A percentile compares a stretch with the other conserved stretches of the same genome.
phyloP scores from a whole-genome alignment of 2,113 vertebrate species.

The Corapipo altera region DNA sequence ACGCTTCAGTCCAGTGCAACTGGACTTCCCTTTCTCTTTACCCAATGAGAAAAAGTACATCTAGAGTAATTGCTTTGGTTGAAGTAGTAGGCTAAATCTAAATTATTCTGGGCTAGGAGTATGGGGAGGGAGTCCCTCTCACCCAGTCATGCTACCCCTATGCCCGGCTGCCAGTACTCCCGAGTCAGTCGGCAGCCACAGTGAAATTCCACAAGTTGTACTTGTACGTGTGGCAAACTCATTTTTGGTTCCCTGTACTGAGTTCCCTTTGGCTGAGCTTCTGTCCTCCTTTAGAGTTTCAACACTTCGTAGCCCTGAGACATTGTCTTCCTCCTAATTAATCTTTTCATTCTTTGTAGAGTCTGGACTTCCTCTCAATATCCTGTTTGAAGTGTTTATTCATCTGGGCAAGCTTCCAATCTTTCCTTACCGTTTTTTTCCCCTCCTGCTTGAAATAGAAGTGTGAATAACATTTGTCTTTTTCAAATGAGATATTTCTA shows the following conservation, averaged over 20 bases:
- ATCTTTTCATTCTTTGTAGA: neutral
- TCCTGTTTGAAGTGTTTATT: constrained; percentile 8
- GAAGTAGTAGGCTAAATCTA: neutral
- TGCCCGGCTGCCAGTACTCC: neutral
- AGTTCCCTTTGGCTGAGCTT: neutral
- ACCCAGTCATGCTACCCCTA: fast-evolving
- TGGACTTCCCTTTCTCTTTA: neutral
- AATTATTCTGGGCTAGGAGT: neutral
- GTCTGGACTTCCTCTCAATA: constrained; percentile 8
- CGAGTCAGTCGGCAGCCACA: neutral
- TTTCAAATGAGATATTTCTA: neutral
- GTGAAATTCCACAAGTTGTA: neutral
- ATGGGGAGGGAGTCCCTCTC: neutral
- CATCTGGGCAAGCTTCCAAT: neutral
- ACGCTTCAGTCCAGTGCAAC: neutral
- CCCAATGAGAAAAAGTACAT: neutral
- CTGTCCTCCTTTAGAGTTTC: neutral
- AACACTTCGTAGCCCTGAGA: neutral
- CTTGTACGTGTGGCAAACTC: neutral
- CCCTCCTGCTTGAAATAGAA: neutral
- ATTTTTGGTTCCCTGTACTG: neutral
- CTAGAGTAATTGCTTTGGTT: neutral
- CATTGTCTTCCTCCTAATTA: neutral
- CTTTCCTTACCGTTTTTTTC: neutral
- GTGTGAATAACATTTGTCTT: neutral